Conservation (phyloP, 1,140 invertebrate species). For the Episyrphus balteatus region DNA sequence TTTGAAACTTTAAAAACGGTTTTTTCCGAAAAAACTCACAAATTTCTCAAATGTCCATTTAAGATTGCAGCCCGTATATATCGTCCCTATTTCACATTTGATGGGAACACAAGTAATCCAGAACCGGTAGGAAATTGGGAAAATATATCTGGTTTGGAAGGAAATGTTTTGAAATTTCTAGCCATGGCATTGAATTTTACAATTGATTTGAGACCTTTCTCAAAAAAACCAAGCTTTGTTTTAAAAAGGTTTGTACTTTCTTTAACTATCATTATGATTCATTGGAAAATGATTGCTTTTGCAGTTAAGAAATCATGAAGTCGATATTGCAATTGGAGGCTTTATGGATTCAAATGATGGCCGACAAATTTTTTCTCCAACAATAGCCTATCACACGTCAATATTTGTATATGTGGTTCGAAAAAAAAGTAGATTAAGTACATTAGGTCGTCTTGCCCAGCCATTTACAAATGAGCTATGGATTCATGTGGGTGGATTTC, state of each 20-base stretch:
- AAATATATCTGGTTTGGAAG: too few species aligned
- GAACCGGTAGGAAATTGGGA: too few species aligned
- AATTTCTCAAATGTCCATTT: too few species aligned
- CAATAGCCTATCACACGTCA: conserved; percentile 1
- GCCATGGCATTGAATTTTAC: too few species aligned
- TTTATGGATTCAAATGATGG: not conserved
- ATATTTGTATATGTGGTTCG: conserved; percentile 6
- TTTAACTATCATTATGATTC: not conserved
- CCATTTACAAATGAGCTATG: not conserved
- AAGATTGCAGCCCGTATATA: too few species aligned
- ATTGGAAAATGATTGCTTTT: not conserved
- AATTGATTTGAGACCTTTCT: too few species aligned
- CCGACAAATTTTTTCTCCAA: not conserved
- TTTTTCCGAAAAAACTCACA: too few species aligned
- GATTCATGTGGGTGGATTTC: not conserved
- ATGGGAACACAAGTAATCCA: too few species aligned
- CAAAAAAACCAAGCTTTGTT: conserved; percentile 2
- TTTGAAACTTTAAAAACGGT: conserved; percentile 3
- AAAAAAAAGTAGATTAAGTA: conserved; percentile 3
- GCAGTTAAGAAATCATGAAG: not conserved
- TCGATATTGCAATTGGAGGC: conserved; percentile 4
- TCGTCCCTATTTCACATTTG: too few species aligned
- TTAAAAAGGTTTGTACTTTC: not conserved
- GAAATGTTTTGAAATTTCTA: too few species aligned
- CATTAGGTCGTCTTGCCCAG: conserved; percentile 1